These are phyloP conservation scores for Castor canadensis DNA, from an alignment of 2,113 vertebrate species.

Conservation along the genomic window DNA sequence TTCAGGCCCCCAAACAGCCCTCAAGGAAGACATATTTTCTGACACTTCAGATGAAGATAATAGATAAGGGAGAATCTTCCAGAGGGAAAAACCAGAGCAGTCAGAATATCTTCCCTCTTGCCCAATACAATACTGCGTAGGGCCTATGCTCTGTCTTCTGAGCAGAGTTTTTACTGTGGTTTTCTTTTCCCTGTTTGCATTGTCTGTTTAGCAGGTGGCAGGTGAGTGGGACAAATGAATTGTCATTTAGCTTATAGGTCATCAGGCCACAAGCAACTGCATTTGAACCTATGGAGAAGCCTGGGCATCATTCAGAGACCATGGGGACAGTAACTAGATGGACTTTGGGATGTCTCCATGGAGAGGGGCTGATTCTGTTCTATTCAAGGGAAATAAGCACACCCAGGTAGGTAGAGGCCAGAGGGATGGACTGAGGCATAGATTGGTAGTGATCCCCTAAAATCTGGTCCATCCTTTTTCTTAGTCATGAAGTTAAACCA, in stretches of 20 bases:
- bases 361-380: neutral
- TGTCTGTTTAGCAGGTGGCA: neutral
- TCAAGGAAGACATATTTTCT: neutral
- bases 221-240: neutral
- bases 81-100: neutral
- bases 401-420: neutral
- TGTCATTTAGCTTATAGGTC: neutral
- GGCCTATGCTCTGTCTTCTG: neutral
- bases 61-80: neutral
- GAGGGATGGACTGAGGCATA: neutral
- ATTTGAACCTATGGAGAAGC: neutral
- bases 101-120: too few species aligned
- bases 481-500: neutral
- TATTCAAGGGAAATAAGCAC: accelerated
- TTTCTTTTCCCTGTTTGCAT: neutral
- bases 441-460: neutral
- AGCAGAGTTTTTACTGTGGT: accelerated
- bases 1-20: neutral
- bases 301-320: neutral
- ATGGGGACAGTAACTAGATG: neutral
- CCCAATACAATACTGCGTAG: accelerated
- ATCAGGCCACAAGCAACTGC: neutral
- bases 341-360: neutral
- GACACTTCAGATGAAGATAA: neutral
- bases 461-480: neutral